phyloP scores from a whole-genome alignment of 23 tunicate genomes.

The Trididemnum clinides region DNA sequence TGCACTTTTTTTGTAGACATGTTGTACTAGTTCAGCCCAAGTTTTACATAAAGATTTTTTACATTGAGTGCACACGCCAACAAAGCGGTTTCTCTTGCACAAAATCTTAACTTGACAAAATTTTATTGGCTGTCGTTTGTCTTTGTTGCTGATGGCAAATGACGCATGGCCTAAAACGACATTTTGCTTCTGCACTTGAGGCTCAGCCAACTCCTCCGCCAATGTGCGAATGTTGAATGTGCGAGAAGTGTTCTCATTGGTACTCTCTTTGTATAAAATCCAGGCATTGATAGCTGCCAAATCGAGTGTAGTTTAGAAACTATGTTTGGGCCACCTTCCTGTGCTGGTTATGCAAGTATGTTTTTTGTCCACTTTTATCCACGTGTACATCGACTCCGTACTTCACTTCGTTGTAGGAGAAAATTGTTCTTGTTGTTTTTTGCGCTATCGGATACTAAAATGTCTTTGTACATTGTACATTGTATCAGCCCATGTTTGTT shows the following conservation, averaged over 20 bases:
- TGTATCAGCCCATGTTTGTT: neutral
- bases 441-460: constrained; percentile 17
- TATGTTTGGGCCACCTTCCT: constrained; percentile 16
- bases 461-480: neutral
- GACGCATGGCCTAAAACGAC: neutral
- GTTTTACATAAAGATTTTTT: constrained; percentile 6
- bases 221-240: neutral
- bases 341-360: neutral
- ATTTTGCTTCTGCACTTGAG: constrained; percentile 12
- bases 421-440: constrained; percentile 13
- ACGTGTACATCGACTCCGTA: neutral
- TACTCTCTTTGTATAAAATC: constrained; percentile 11
- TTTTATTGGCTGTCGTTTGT: neutral
- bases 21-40: neutral
- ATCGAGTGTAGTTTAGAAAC: constrained; percentile 1
- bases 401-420: neutral
- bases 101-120: neutral
- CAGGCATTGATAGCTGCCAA: constrained; percentile 24
- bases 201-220: constrained; percentile 11
- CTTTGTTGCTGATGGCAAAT: no score
- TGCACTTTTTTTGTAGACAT: constrained; percentile 1
- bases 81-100: constrained; percentile 11
- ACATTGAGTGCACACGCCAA: constrained; percentile 8
- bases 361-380: neutral
- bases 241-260: constrained; percentile 25